A percentile compares a stretch with the other conserved stretches of the same genome.
phyloP scores from a whole-genome alignment of 2,797 vertebrate species.

The Pangasius macronema region DNA sequence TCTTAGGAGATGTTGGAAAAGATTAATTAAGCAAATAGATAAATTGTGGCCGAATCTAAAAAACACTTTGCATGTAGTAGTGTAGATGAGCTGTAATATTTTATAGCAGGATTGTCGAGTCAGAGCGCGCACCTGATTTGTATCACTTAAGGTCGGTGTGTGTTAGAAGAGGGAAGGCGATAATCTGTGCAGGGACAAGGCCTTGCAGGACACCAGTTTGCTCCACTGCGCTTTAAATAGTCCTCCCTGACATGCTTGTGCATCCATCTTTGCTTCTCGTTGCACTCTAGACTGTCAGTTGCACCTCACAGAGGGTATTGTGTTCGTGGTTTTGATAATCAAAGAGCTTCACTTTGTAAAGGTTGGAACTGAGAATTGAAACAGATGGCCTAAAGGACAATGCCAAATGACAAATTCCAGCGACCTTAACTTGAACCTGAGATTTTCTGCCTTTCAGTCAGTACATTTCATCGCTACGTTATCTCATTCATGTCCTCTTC shows the following conservation, averaged over 20 bases:
- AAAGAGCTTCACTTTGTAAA: not conserved
- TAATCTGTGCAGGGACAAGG: not conserved
- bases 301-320: conserved; percentile 8
- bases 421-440: not conserved
- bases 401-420: not conserved
- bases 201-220: not conserved
- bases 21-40: not conserved
- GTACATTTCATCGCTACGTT: not conserved
- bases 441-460: not conserved
- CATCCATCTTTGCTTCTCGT: not conserved
- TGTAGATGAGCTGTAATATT: not conserved
- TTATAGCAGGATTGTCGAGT: not conserved
- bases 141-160: not conserved
- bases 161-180: not conserved
- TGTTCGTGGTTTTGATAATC: not conserved
- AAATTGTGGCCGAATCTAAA: not conserved
- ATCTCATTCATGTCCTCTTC: conserved; percentile 9
- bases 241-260: conserved; percentile 2
- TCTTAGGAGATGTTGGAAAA: not conserved
- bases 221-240: conserved; percentile 4
- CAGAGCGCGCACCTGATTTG: not conserved
- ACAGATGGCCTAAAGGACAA: not conserved
- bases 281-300: not conserved
- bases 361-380: not conserved
- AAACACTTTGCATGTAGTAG: not conserved